phyloP scores from a whole-genome alignment of 53 echinoderm and acorn worm species.

The Echinarachnius parma region DNA sequence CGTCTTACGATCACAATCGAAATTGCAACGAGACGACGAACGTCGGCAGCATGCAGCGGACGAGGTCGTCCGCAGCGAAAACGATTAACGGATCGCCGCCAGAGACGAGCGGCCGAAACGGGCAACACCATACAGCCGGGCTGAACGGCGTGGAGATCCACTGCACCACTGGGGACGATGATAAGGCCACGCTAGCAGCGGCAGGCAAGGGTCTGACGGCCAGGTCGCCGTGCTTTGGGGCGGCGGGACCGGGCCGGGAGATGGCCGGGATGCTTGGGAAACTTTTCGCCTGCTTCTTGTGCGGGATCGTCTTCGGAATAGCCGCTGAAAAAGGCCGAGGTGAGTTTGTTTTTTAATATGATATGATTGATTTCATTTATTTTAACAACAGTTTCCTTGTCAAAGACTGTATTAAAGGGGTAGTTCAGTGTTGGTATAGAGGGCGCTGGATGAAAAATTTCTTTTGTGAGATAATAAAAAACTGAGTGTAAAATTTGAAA shows the following conservation, averaged over 20 bases:
- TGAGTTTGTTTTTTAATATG: no score
- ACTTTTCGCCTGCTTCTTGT: conserved; percentile 56
- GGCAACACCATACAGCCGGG: no score
- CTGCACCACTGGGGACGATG: neutral
- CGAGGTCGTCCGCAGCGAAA: neutral
- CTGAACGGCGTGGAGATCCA: conserved; percentile 1
- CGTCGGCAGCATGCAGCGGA: conserved; percentile 20
- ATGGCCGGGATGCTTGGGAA: conserved; percentile 5
- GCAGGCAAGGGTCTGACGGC: neutral
- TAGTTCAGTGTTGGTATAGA: no score
- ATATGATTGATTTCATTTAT: no score
- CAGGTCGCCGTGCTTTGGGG: neutral
- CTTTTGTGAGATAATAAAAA: no score
- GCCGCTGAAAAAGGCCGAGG: conserved; percentile 89
- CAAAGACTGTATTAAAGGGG: no score
- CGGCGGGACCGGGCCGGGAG: neutral
- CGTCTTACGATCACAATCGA: no score
- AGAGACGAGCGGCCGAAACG: conserved; percentile 11
- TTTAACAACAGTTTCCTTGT: no score
- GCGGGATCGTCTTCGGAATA: conserved; percentile 74
- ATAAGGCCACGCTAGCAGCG: conserved; percentile 1
- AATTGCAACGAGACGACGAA: no score
- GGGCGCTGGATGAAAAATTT: no score
- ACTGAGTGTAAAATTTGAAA: no score
- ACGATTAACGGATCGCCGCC: conserved; percentile 1